These are phyloP conservation scores for Harmothoe impar DNA, from an alignment of 2,888 invertebrate genomes.

Conservation along the genomic window DNA sequence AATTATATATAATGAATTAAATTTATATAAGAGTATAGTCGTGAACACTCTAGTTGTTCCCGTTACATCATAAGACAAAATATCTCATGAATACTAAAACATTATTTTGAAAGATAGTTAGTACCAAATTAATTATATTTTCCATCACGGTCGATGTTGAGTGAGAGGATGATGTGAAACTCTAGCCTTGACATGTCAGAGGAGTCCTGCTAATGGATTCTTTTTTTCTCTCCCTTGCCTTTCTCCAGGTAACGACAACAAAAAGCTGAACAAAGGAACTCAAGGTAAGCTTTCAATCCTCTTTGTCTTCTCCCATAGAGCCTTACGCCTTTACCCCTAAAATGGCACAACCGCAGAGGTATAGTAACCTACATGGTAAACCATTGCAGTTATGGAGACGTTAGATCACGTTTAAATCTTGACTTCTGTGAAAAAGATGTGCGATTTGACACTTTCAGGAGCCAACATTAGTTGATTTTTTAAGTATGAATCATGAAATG, in stretches of 20 bases:
- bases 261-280: conserved; percentile 60
- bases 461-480: not conserved
- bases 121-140: too few relatives aligned
- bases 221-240: not conserved
- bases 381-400: not conserved
- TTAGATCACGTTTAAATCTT: too few relatives aligned
- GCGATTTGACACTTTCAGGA: too few relatives aligned
- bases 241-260: conserved; percentile 55
- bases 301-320: not conserved
- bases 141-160: not conserved
- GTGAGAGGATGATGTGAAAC: not conserved
- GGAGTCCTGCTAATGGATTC: conserved; percentile 5
- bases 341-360: not conserved
- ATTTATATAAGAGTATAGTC: too few relatives aligned
- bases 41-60: too few relatives aligned
- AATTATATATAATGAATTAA: too few relatives aligned
- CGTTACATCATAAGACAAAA: too few relatives aligned
- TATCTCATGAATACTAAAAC: too few relatives aligned
- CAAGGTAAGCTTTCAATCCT: conserved; percentile 26
- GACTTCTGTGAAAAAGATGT: too few relatives aligned
- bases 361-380: not conserved
- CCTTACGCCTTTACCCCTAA: not conserved
- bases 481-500: not conserved
- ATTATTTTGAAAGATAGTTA: too few relatives aligned
- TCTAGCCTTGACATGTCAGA: conserved; percentile 1